Evolutionary conservation across 2,797 vertebrate species (phyloP), one percentile per base, ranked within the genome.

Genomic region (Epinephelus coioides): DNA sequence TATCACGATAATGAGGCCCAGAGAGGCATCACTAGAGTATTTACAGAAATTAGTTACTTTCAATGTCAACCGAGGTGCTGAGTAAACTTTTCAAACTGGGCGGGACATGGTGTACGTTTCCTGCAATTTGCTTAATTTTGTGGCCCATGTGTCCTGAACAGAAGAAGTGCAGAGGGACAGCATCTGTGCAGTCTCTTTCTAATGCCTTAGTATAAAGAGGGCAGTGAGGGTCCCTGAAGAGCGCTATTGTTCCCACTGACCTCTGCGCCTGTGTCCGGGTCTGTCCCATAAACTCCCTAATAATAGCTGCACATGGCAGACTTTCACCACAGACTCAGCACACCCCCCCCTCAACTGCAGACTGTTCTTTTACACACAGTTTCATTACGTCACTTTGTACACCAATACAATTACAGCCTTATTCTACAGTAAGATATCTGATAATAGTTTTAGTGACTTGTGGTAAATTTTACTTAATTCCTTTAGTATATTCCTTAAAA

Each of bases 231-330:
- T 63, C 64, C 54, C 56, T 91, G 86, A 91, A 75, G 70, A 87
- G 80, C 65, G 69, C 79, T 15, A 76, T 89, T 93, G 87, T 94
- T 61, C 71, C 19, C 23, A 1, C 8, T 88, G 86, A 90, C 86
- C 88, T 88, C 61, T 57, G 69, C 43, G 83, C 18, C 25, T 65
- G 46, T 51, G 46, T 53, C 25, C 2, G 3, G 44, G 44, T 72
- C 70, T 18, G 44, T 38, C 78, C 76, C 81, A 83, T 89, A 82
- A 87, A 88, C 66, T 19, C 46, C 34, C 44, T 73, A 18, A 79
- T 64, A 84, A 79, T 63, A 82, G 84, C 60, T 17, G 53, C 85
- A 82, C 60, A 81, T 69, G 51, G 65, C 69, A 44, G 70, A 62
- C 57, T 66, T 76, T 63, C 51, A 60, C n/a, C 40, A 60, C 30